These are phyloP conservation scores for Mesoclemmys tuberculata DNA, from an alignment of 2,113 vertebrate species.

Conservation along the genomic window DNA sequence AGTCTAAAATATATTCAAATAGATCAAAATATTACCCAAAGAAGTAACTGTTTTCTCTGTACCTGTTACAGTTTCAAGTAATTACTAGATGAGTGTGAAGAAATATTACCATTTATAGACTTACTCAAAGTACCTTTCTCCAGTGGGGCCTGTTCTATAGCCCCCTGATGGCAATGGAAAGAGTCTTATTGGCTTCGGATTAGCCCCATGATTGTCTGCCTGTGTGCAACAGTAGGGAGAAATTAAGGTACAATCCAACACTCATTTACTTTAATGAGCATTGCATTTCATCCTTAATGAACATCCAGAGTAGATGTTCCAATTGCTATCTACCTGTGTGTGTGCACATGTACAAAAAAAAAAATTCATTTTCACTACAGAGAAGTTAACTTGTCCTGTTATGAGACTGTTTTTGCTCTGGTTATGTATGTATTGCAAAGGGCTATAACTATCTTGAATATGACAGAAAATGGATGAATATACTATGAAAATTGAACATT, in stretches of 20 bases:
- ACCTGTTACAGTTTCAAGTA: not conserved
- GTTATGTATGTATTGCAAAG: constrained; percentile 56
- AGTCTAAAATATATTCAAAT: not conserved
- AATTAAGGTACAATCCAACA: not conserved
- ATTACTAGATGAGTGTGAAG: not conserved
- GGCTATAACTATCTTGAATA: constrained; percentile 47
- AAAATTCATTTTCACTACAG: not conserved
- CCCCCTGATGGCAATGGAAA: not conserved
- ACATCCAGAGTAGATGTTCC: not conserved
- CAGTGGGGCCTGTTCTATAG: not conserved
- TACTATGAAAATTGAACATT: not conserved
- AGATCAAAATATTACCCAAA: not conserved
- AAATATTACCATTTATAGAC: not conserved
- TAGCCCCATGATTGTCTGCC: accelerated
- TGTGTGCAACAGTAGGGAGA: not conserved
- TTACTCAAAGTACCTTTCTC: not conserved
- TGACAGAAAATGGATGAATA: constrained; percentile 1
- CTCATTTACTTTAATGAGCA: not conserved
- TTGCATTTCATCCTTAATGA: not conserved
- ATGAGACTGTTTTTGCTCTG: not conserved
- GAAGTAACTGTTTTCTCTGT: constrained; percentile 3
- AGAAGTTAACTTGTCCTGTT: not conserved
- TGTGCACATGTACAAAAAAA: not conserved
- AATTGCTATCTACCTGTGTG: accelerated
- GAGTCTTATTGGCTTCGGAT: not conserved